Conservation (phyloP, 2,113 vertebrate species). For the Trogon surrucura region DNA sequence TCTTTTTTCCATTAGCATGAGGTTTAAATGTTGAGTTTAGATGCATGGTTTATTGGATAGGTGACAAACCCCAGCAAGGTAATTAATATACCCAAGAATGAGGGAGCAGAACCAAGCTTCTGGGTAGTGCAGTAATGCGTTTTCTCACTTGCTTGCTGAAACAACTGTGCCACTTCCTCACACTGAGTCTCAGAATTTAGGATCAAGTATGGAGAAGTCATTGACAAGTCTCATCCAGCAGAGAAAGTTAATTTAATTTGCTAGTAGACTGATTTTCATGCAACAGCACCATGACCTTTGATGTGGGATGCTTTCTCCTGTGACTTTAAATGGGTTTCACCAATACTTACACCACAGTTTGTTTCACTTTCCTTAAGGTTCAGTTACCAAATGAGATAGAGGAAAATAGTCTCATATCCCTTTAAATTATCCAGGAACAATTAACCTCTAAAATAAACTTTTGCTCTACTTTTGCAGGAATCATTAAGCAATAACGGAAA, state of each 20-base stretch:
- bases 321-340: constrained; percentile 3
- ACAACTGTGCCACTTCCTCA: neutral
- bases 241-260: constrained; percentile 55
- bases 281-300: neutral
- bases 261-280: constrained; percentile 17
- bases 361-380: neutral
- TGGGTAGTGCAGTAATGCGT: neutral
- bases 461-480: constrained; percentile 21
- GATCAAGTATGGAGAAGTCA: neutral
- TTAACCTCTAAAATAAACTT: constrained; percentile 50
- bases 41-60: neutral
- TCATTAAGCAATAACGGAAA: constrained; percentile 49
- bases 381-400: neutral
- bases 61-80: neutral
- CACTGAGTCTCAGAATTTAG: neutral
- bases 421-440: constrained; percentile 53
- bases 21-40: neutral
- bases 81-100: neutral
- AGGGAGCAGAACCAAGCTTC: neutral
- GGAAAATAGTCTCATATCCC: neutral
- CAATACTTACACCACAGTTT: neutral
- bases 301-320: neutral
- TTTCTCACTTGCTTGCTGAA: neutral
- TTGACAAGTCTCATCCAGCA: neutral
- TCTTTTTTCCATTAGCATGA: neutral